Percentiles rank a stretch among this genome's conserved stretches.
Conservation (phyloP, 2,113 vertebrate species). For the Clarias magur region DNA sequence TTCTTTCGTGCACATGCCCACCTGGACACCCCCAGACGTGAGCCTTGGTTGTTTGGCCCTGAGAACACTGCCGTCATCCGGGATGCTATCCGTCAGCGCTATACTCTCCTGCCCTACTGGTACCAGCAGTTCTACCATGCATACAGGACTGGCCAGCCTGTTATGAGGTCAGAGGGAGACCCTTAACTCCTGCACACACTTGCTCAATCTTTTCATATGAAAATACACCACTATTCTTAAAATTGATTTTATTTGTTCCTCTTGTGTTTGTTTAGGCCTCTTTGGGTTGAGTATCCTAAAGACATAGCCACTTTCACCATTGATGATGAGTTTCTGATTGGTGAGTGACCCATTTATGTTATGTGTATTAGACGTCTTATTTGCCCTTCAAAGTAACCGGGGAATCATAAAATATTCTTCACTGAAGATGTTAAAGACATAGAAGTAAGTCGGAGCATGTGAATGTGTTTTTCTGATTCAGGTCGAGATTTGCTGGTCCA, state of each 20-base stretch:
- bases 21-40: conserved; percentile 85
- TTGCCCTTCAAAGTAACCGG: background rate
- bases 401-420: background rate
- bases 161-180: conserved; percentile 79
- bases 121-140: conserved; percentile 84
- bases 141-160: conserved; percentile 76
- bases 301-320: conserved; percentile 79
- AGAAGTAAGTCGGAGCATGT: background rate
- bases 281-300: conserved; percentile 88
- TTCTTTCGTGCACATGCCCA: conserved; percentile 92
- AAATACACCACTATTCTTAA: background rate
- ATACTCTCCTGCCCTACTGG: conserved; percentile 87
- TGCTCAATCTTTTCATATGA: background rate
- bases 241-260: background rate
- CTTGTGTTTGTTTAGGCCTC: conserved; percentile 67
- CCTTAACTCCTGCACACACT: background rate
- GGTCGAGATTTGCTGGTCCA: conserved; percentile 84
- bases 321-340: conserved; percentile 86
- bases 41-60: conserved; percentile 87
- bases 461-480: conserved; percentile 55
- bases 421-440: background rate
- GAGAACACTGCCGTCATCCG: conserved; percentile 81
- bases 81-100: conserved; percentile 79
- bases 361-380: background rate
- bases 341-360: conserved; percentile 66